Conservation (phyloP, 30 jellyfish, hydroid and myxozoan genomes). For the Clytia hemisphaerica region DNA sequence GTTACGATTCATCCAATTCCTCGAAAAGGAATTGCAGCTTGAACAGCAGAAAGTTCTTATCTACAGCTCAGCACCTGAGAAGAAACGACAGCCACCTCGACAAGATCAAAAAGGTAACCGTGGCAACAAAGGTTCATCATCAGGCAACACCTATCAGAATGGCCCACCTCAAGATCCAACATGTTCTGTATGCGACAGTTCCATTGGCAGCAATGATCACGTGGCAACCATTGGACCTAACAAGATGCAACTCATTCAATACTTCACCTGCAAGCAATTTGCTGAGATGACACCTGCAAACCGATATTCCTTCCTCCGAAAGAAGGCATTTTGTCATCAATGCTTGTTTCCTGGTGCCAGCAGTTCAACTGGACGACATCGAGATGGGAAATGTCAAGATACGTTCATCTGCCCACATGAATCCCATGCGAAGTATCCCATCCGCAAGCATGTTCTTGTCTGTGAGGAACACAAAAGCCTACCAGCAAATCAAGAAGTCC, state of each 20-base stretch:
- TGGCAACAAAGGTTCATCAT: too few species aligned
- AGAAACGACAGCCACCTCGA: too few species aligned
- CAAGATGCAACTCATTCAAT: too few species aligned
- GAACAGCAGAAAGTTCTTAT: slow-evolving; percentile 2
- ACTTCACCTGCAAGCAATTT: neutral
- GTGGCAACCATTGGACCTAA: slow-evolving; percentile 8
- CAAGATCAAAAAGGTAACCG: too few species aligned
- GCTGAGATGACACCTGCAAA: slow-evolving; percentile 12
- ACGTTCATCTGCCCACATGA: slow-evolving; percentile 14
- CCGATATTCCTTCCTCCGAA: slow-evolving; percentile 2
- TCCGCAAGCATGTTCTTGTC: slow-evolving; percentile 19
- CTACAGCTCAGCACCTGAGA: too few species aligned
- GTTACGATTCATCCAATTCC: too few species aligned
- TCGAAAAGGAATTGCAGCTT: neutral
- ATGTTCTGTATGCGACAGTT: neutral
- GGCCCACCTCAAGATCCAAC: too few species aligned
- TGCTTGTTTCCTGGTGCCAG: slow-evolving; percentile 27
- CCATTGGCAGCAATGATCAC: neutral
- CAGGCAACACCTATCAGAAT: too few species aligned
- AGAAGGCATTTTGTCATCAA: slow-evolving; percentile 24
- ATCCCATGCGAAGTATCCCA: slow-evolving; percentile 14
- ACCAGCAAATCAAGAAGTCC: slow-evolving; percentile 17
- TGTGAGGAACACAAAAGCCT: slow-evolving; percentile 26
- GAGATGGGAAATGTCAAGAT: slow-evolving; percentile 13
- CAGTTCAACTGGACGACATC: neutral